Base-by-base conservation (phyloP, 1,140 invertebrate genomes). In the Cyclargus thomasi region DNA sequence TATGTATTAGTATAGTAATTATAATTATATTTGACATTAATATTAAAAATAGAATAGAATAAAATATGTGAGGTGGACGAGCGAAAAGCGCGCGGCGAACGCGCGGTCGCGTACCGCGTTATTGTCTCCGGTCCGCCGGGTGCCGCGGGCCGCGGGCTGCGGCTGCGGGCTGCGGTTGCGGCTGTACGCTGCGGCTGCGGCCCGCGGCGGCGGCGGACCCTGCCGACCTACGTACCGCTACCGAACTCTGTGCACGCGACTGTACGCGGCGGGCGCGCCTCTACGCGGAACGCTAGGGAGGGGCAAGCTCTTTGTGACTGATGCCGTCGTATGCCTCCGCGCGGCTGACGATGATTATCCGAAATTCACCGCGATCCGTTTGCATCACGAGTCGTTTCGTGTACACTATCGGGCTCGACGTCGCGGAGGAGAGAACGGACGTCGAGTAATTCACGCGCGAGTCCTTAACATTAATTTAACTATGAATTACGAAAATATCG, bases 21-120 rank as follows among this genome's bases (percentile, higher is more conserved):
- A 90, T 80, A 82, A 87, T 88, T 87, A 90, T 90, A 90, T 90
- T 88, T 90, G 85, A 90, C 86, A 86, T 88, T 87, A 88, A 86
- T 90, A 90, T 90, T 90, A 86, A 90, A 88, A 90, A 88, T 90
- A 87, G 85, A 47, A 85, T 83, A 85, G 85, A 90, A 90, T 90
- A 86, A 87, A 90, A 86, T 90, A 90, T 90, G 85, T 90, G 87
- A 82, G 82, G 86, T 88, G 85, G 86, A 88, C 87, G 85, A 87
- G 86, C 87, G 86, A 82, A 78, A 71, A 84, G 84, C 80, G 82
- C 78, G 81, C 79, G 76, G 78, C 78, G 78, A 75, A 75, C 77
- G 80, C 74, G 76, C 67, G 72, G 77, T 74, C 71, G 75, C 75
- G 70, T 68, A 74, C 72, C 77, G 78, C 75, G 76, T 89, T 89